Evolutionary conservation across 2,888 invertebrate species (phyloP), one percentile per base, ranked within the genome.

Genomic region (Hyalella azteca): DNA sequence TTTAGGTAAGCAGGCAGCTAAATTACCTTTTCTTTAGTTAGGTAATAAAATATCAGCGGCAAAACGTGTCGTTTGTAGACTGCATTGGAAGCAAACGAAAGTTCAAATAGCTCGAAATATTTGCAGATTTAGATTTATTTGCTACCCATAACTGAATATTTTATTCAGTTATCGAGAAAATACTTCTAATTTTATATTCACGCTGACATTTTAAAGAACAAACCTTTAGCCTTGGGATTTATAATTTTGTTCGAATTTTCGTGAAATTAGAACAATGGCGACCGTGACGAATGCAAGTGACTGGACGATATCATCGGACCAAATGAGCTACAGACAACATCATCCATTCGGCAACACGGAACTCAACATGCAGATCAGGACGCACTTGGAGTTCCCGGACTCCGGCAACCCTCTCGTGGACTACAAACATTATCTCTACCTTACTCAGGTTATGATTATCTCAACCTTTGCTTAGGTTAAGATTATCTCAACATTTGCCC

Each of bases 311-410:
- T 86, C 86, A 78, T 92, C 93, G 78, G 87, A 90, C 0, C 92
- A 94, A 85, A 90, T 93, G 75, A 87, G 89, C 66, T 94, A 95
- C 87, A 91, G 98, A 77, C 97, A 99, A 87, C 98, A 98, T 88
- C 93, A 94, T 87, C 92, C 92, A 0, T 88, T 89, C 19, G 97
- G 96, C 73, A 92, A 93, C 87, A 78, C 84, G 0, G 91, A 90
- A 84, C 92, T 95, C 82, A 88, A 89, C n/a, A 85, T 87, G 0
- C 90, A 93, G 85, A 91, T 95, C 36, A 86, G 87, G 19, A 89
- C 88, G 32, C 93, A 94, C 87, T 90, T 96, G 77, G 89, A 90
- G 7, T 87, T 94, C 79, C 91, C 92, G 1, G 86, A 86, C 2
- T 86, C 90, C 78, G 82, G 82, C 4, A 86, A 88, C 79, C 84